Conservation (phyloP, 2,888 invertebrate species). For the Gonocerus acuteangulatus region DNA sequence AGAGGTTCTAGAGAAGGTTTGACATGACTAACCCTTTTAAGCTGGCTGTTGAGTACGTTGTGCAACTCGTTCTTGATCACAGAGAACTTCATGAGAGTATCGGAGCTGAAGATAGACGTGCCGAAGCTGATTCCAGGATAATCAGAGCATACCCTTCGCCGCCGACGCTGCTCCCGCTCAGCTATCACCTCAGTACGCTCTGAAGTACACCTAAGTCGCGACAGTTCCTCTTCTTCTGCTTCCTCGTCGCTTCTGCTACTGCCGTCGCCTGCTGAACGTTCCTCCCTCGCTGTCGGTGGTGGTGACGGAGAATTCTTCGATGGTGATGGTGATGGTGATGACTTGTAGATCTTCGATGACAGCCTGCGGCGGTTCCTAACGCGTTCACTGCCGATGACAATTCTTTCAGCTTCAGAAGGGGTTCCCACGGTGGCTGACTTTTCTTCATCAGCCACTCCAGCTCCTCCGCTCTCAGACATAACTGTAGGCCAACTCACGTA, state of each 20-base stretch:
- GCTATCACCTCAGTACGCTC: constrained; percentile 82
- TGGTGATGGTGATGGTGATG: constrained; percentile 28
- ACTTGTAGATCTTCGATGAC: constrained; percentile 31
- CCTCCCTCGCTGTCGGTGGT: constrained; percentile 29
- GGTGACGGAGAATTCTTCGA: constrained; percentile 28
- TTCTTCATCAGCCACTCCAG: not conserved
- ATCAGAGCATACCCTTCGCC: constrained; percentile 74
- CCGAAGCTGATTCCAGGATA: constrained; percentile 89
- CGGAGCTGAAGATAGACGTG: constrained; percentile 87
- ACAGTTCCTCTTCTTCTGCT: constrained; percentile 55
- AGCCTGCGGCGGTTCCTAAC: constrained; percentile 30
- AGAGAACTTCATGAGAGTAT: constrained; percentile 96
- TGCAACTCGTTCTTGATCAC: constrained; percentile 94
- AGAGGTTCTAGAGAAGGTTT: constrained; percentile 25
- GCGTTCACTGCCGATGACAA: constrained; percentile 23
- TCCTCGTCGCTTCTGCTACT: constrained; percentile 38
- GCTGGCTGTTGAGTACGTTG: constrained; percentile 92
- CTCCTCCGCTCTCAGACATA: constrained; percentile 32
- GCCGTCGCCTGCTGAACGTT: constrained; percentile 39
- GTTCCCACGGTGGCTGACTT: too few species aligned
- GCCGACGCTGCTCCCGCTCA: constrained; percentile 66
- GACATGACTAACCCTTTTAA: constrained; percentile 78
- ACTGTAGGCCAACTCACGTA: constrained; percentile 29
- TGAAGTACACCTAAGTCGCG: constrained; percentile 78
- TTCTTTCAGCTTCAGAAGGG: too few species aligned